Base-by-base conservation (phyloP, 2,113 vertebrate species). In the Psilopsiagon aurifrons region DNA sequence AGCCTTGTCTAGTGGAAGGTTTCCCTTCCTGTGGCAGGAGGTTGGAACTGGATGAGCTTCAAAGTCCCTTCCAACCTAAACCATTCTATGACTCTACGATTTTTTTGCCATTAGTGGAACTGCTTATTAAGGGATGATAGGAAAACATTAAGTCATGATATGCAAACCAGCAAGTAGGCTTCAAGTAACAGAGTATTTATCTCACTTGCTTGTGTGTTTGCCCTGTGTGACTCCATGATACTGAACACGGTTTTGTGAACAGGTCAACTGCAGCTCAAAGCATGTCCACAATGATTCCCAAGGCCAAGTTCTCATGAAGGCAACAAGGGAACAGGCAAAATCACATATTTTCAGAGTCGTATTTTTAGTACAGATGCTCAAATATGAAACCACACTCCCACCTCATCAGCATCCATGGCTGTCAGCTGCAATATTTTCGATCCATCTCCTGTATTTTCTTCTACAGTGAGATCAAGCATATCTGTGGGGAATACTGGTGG, bases 341-440 rank as follows among this genome's bases (percentile, higher is more conserved):
- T 17, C 22, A 7, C 0, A 0, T 12, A 23, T 62, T 71, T 60
- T 66, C 55, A 92, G 25, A 77, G 66, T 0, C 67, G 18, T 19
- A 27, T n/a, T 84, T 82, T 60, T 23, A 55, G 13, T 24, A 67
- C 18, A 33, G 31, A 39, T 22, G 71, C 13, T 91, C 43, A 80
- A 76, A 91, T 47, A 59, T 9, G 18, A 94, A 91, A 49, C 23
- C 35, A 27, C 19, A 23, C 17, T 93, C 83, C n/a, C 98, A 99
- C 99, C 99, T 99, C 98, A 86, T 99, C 99, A 74, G 99, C 99
- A 96, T 99, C 99, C 92, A 98, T 98, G 79, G 99, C 99, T 83
- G 98, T 99, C 95, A 99, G 98, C 94, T 99, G 99, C 98, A 99
- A 98, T 96, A 99, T 99, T 98, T 98, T 99, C 87, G 99, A 99